A percentile compares a stretch with the other conserved stretches of the same genome.
phyloP scores from a whole-genome alignment of 2,888 invertebrate genomes.

The Caenorhabditis zanzibari region DNA sequence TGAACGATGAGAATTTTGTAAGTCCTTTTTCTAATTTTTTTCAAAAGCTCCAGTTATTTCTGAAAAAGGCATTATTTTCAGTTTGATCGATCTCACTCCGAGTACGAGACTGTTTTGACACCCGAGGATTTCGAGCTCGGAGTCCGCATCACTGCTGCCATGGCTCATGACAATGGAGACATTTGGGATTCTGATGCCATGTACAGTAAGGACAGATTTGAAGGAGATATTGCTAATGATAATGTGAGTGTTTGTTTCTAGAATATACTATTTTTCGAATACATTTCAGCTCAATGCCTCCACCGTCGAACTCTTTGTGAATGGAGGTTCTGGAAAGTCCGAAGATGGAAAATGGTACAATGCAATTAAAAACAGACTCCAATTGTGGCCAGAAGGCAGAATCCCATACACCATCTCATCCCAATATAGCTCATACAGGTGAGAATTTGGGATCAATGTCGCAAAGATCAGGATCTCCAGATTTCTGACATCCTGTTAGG shows the following conservation, averaged over 20 bases:
- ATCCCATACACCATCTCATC: conserved; percentile 82
- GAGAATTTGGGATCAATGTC: not conserved
- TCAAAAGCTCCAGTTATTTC: not conserved
- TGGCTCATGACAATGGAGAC: conserved; percentile 69
- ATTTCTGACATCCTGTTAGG: conserved; percentile 15
- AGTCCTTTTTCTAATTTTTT: not conserved
- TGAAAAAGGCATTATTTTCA: conserved; percentile 24
- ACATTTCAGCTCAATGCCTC: conserved; percentile 78
- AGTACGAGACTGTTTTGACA: conserved; percentile 82
- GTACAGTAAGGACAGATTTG: conserved; percentile 81
- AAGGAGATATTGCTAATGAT: conserved; percentile 83
- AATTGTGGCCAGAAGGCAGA: conserved; percentile 80
- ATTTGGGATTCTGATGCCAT: conserved; percentile 82
- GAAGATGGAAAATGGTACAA: conserved; percentile 77
- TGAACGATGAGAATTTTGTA: conserved; percentile 67
- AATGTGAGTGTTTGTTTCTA: conserved; percentile 67
- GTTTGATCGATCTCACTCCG: conserved; percentile 71
- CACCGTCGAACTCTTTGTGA: conserved; percentile 78
- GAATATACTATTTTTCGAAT: not conserved
- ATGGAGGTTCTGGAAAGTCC: conserved; percentile 73
- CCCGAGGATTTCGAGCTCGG: conserved; percentile 80
- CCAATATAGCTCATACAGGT: conserved; percentile 83
- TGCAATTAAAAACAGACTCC: conserved; percentile 81
- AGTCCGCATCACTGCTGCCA: conserved; percentile 69
- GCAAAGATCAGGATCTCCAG: not conserved